Evolutionary conservation across 1,140 invertebrate species (phyloP), one percentile per base, ranked within the genome.

Genomic region (Calephelis virginiensis): DNA sequence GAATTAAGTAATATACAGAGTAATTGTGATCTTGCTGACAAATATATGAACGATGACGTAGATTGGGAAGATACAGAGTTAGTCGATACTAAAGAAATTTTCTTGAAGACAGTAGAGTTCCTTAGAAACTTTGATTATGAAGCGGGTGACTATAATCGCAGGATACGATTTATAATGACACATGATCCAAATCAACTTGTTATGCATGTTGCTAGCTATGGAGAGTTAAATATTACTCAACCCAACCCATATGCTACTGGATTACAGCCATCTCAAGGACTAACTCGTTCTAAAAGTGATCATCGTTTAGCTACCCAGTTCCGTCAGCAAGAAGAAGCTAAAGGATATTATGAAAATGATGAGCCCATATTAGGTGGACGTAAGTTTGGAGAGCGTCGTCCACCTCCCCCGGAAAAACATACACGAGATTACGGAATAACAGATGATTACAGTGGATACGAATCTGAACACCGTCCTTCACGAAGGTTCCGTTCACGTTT

Each of bases 11-110:
- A 98, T 89, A 98, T 99, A 67, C 93, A 95, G 76, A 97, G 97
- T 81, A 99, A 99, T 89, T 98, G 97, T 92, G 98, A 99, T 87
- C 93, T 99, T 69, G 97, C 97, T n/a, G 98, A 99, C 91, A 97
- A 97, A 89, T 95, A 97, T 91, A 96, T 98, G 93, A 95, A 95
- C 80, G 95, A 97, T 77, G 96, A 96, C 72, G 94, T 96, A 13
- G 94, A 96, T 67, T 97, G 96, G 96, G 96, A 97, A 75, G 96
- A 98, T 80, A 94, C 94, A 64, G 97, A 98, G 83, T 92, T 98
- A 43, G 96, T 98, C 91, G 97, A 98, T 81, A 96, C 97, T 56
- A 98, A 98, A 92, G 97, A 98, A 86, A 97, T 98, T 66, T 98
- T 98, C 90, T 90, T 98, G 1, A 97, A 97, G 88, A 98, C 97